Evolutionary conservation across 2,113 vertebrate species (phyloP), one percentile per base, ranked within the genome.

Genomic region (Gadus macrocephalus): DNA sequence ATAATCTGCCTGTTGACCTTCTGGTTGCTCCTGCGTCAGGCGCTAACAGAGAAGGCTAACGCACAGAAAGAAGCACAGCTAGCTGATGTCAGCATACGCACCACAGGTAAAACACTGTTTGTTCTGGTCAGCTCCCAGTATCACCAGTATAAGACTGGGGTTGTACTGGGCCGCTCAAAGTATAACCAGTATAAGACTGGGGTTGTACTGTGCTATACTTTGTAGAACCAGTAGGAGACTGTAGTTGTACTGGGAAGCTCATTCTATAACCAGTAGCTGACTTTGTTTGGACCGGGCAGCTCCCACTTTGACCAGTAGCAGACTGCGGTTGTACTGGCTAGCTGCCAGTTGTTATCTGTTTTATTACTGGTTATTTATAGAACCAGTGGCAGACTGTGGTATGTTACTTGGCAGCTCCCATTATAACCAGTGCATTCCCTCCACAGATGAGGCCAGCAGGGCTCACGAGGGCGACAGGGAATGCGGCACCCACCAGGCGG

Each of bases 1-100:
- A 89, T 96, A 69, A 79, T 98, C 86, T 98, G 95, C 80, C 93
- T 93, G 28, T 82, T 96, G 86, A 96, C 92, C 53, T 98, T 98
- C 83, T 98, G 96, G 96, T 90, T 98, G 64, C 90, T 98, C 78
- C 87, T 98, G 75, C 93, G 95, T 83, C 96, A 98, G 83, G 90
- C 95, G 1, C 88, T 96, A 60, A 97, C 93, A 5, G 96, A 98
- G 88, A 93, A 83, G 91, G 94, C 79, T 87, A 93, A 74, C 83
- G 92, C 65, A 53, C 72, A 82, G 73, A 76, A 86, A 31, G 67
- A 88, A 17, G 82, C 79, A 90, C 89, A 84, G 73, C 90, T 96
- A 68, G 93, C 93, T 62, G 89, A 93, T 72, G 90, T 97, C 87
- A 94, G 87, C 78, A 89, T 95, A 81, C 89, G 91, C 78, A 87